A percentile compares a stretch with the other conserved stretches of the same genome.
phyloP scores from a whole-genome alignment of 1,140 invertebrate genomes.

The Drosophila kurseongensis region DNA sequence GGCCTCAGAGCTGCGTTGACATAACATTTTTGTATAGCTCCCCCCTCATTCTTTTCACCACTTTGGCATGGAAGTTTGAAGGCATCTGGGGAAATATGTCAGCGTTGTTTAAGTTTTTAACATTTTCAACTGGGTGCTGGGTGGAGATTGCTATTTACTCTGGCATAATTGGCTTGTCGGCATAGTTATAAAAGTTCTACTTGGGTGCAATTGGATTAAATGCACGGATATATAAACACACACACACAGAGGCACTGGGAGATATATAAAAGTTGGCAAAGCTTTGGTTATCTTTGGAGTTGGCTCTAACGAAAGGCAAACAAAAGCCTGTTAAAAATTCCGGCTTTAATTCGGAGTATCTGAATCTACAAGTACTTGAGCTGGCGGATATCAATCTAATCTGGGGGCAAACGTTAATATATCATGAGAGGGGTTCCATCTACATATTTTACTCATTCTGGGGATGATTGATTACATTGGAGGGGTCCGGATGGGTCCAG shows the following conservation, averaged over 20 bases:
- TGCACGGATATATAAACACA: slow-evolving; percentile 49
- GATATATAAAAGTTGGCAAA: slow-evolving; percentile 33
- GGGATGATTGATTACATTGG: slow-evolving; percentile 27
- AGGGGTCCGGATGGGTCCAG: neutral
- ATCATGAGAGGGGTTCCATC: slow-evolving; percentile 11
- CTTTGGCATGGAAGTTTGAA: slow-evolving; percentile 75
- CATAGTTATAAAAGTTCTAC: slow-evolving; percentile 67
- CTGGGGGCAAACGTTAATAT: slow-evolving; percentile 22
- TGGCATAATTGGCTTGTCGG: slow-evolving; percentile 69
- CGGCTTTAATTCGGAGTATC: slow-evolving; percentile 1
- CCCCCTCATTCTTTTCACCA: slow-evolving; percentile 13
- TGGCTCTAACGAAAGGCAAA: slow-evolving; percentile 49
- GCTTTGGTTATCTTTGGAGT: slow-evolving; percentile 42
- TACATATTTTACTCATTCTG: neutral
- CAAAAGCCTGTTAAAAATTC: neutral
- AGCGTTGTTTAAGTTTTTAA: slow-evolving; percentile 81
- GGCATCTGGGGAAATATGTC: slow-evolving; percentile 80
- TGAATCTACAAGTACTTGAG: slow-evolving; percentile 1
- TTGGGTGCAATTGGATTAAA: slow-evolving; percentile 66
- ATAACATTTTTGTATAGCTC: slow-evolving; percentile 71
- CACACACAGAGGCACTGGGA: slow-evolving; percentile 1
- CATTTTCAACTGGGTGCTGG: slow-evolving; percentile 60
- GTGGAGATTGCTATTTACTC: slow-evolving; percentile 72
- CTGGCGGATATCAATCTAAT: slow-evolving; percentile 30
- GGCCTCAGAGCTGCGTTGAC: slow-evolving; percentile 60